Percentiles rank a stretch among this genome's conserved stretches.
Evolutionary conservation across 2,888 invertebrate species (phyloP).

Genomic region (Amphipyra berbera): DNA sequence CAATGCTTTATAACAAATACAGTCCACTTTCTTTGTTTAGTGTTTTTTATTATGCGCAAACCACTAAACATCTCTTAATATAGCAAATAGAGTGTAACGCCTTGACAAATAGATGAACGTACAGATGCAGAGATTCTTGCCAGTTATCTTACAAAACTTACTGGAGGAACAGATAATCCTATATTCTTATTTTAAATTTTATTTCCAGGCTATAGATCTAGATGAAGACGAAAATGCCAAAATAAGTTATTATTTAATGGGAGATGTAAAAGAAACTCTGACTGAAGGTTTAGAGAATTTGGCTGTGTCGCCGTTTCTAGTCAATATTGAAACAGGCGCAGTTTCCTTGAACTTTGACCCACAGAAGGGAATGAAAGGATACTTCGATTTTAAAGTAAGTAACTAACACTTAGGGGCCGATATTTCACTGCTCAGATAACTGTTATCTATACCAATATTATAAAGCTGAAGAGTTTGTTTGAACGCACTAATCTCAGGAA

Average conservation of each 20-base stretch:
- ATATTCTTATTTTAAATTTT: background rate
- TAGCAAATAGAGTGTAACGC: no score
- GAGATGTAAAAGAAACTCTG: constrained; percentile 94
- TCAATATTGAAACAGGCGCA: constrained; percentile 94
- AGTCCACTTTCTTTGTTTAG: no score
- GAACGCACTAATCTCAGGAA: no score
- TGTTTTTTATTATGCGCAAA: no score
- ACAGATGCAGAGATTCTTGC: no score
- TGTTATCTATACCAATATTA: no score
- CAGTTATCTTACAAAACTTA: background rate
- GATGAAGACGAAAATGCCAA: constrained; percentile 94
- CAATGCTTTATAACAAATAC: no score
- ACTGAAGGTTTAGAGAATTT: constrained; percentile 96
- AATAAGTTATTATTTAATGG: constrained; percentile 94
- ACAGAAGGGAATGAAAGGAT: constrained; percentile 98
- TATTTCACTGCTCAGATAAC: no score
- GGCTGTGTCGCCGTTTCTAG: constrained; percentile 94
- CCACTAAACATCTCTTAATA: no score
- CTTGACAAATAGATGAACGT: no score
- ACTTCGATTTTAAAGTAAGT: constrained; percentile 96
- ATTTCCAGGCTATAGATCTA: constrained; percentile 92
- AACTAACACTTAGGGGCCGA: background rate
- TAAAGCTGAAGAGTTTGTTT: no score
- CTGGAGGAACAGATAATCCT: background rate
- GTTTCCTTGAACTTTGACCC: constrained; percentile 98